A percentile compares a stretch with the other conserved stretches of the same genome.
Evolutionary conservation across 2,113 vertebrate species (phyloP).

Genomic region (Coracopsis vasa): DNA sequence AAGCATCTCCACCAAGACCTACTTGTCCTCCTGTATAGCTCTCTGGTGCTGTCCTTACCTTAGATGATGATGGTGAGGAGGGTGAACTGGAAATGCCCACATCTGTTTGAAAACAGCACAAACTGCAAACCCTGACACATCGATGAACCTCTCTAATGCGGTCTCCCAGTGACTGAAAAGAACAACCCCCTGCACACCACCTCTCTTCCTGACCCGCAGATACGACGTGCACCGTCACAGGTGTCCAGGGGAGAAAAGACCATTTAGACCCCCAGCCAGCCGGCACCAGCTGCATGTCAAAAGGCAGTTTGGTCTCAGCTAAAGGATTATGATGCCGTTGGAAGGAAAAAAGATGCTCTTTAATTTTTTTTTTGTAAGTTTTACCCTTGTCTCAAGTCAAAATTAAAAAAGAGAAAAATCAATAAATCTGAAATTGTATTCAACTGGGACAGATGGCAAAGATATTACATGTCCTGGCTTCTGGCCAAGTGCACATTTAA

Average conservation of each 20-base stretch:
- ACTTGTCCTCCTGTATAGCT: not conserved
- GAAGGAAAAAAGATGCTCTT: not conserved
- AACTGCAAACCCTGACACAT: not conserved
- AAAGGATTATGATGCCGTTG: not conserved
- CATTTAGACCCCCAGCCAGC: not conserved
- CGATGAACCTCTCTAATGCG: not conserved
- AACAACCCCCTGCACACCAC: not conserved
- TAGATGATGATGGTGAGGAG: fast-evolving
- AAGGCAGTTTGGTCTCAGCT: not conserved
- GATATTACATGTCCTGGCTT: conserved; percentile 49
- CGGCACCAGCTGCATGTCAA: not conserved
- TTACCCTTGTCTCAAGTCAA: conserved; percentile 21
- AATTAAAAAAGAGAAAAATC: not conserved
- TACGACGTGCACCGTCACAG: fast-evolving
- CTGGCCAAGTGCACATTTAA: conserved; percentile 46
- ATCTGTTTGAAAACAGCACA: not conserved
- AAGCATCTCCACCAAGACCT: not conserved
- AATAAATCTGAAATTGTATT: conserved; percentile 48
- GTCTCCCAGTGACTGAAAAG: fast-evolving
- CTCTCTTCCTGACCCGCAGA: not conserved
- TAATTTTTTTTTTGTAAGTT: not conserved
- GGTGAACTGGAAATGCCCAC: not conserved
- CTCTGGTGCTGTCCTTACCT: not conserved
- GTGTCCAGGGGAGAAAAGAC: not conserved
- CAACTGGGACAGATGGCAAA: conserved; percentile 43